A percentile compares a stretch with the other conserved stretches of the same genome.
These are phyloP conservation scores for Orthosia gothica DNA, from an alignment of 2,888 invertebrate species.

Conservation along the genomic window DNA sequence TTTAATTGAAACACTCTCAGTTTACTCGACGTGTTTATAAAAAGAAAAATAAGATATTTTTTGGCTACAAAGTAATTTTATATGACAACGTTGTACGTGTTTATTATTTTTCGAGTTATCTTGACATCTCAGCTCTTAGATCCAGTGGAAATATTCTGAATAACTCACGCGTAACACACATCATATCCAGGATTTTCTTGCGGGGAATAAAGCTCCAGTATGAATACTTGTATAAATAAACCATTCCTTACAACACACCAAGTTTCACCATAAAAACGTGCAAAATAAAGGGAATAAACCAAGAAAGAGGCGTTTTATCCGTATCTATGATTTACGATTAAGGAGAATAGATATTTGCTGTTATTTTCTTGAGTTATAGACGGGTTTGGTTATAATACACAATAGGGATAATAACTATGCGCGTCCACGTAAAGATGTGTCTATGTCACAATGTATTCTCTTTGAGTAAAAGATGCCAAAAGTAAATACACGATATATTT, in stretches of 20 bases:
- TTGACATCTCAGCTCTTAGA: constrained; percentile 51
- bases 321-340: constrained; percentile 84
- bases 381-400: constrained; percentile 39
- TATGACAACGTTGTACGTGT: constrained; percentile 26
- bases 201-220: constrained; percentile 78
- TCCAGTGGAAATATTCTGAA: constrained; percentile 68
- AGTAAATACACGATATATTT: not conserved
- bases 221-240: constrained; percentile 89
- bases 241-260: constrained; percentile 83
- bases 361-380: constrained; percentile 78
- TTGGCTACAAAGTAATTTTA: constrained; percentile 47
- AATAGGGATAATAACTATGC: constrained; percentile 47
- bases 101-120: constrained; percentile 61
- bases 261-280: constrained; percentile 84
- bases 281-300: constrained; percentile 82
- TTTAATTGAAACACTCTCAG: constrained; percentile 41
- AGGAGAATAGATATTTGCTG: constrained; percentile 80
- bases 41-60: constrained; percentile 21
- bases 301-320: constrained; percentile 80
- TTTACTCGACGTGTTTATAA: constrained; percentile 20
- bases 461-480: not conserved
- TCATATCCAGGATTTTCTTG: constrained; percentile 70
- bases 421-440: constrained; percentile 21
- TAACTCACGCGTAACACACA: constrained; percentile 68
- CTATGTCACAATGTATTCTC: not conserved